Percentiles rank a stretch among this genome's conserved stretches.
Evolutionary conservation across 2,797 vertebrate genomes (phyloP).

Genomic region (Echeneis naucrates): DNA sequence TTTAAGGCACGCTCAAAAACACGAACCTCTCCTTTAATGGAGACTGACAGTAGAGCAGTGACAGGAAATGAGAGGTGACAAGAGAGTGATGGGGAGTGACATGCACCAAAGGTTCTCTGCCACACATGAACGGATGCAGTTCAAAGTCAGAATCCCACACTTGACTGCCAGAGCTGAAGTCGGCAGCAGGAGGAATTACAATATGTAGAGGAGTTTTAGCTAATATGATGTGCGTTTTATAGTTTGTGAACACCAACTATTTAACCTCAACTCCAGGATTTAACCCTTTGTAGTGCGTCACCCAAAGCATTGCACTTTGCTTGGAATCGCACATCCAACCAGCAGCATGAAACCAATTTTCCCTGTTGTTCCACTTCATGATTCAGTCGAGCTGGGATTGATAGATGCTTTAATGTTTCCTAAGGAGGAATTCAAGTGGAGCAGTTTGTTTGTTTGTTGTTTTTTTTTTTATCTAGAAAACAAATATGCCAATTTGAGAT

Average conservation of each 20-base stretch:
- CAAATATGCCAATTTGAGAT: neutral
- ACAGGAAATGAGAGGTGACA: slow-evolving; percentile 5
- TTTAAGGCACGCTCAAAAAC: neutral
- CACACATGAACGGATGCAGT: neutral
- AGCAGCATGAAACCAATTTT: neutral
- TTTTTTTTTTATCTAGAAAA: neutral
- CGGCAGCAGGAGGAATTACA: neutral
- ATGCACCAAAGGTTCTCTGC: neutral
- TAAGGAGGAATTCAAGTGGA: too few species aligned
- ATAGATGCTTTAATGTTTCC: too few species aligned
- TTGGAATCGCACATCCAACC: neutral
- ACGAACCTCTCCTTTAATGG: neutral
- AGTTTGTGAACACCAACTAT: neutral
- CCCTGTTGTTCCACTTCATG: neutral
- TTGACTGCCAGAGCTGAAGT: slow-evolving; percentile 11
- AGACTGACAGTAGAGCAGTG: neutral
- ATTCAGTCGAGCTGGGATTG: slow-evolving; percentile 4
- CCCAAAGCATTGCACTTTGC: slow-evolving; percentile 1
- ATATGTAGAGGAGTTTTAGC: neutral
- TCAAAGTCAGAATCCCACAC: neutral
- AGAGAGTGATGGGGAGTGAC: neutral
- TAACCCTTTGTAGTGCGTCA: neutral
- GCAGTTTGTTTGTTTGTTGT: too few species aligned
- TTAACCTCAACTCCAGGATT: neutral
- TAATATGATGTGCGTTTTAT: slow-evolving; percentile 14